A percentile compares a stretch with the other conserved stretches of the same genome.
These are phyloP conservation scores for Aporophyla nigra DNA, from an alignment of 2,888 invertebrate genomes.

Conservation along the genomic window DNA sequence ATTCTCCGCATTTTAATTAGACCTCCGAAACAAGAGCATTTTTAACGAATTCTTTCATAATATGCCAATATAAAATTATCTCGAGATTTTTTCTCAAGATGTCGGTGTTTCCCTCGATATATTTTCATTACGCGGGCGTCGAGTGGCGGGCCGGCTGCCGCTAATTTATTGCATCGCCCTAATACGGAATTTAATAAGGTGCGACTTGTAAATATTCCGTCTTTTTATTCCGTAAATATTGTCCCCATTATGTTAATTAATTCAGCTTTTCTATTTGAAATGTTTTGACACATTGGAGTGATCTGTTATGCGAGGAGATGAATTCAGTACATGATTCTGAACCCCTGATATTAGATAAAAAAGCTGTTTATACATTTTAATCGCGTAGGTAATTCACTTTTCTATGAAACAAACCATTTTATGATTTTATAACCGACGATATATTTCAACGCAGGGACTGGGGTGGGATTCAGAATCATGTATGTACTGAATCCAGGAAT, in stretches of 20 bases:
- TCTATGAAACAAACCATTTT: no score
- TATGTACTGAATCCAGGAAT: no score
- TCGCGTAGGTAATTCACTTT: no score
- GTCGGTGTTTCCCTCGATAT: conserved; percentile 71
- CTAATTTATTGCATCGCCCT: conserved; percentile 81
- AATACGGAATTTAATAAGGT: conserved; percentile 83
- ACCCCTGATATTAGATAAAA: not conserved
- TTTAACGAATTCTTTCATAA: conserved; percentile 17
- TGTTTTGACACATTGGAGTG: conserved; percentile 26
- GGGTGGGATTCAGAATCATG: no score
- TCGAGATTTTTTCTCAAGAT: conserved; percentile 54
- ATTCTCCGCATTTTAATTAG: conserved; percentile 27
- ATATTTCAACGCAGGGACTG: no score
- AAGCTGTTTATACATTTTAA: no score
- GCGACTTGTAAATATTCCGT: conserved; percentile 63
- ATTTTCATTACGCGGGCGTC: conserved; percentile 78
- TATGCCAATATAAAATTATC: conserved; percentile 45
- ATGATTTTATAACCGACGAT: no score
- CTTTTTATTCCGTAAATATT: conserved; percentile 57
- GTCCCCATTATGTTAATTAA: conserved; percentile 48
- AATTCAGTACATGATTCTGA: no score
- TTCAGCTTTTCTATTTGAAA: conserved; percentile 39
- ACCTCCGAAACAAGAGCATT: not conserved
- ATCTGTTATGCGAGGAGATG: not conserved
- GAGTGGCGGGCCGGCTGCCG: conserved; percentile 70